These are phyloP conservation scores for Eulithis testata DNA, from an alignment of 2,888 invertebrate species.

Conservation along the genomic window DNA sequence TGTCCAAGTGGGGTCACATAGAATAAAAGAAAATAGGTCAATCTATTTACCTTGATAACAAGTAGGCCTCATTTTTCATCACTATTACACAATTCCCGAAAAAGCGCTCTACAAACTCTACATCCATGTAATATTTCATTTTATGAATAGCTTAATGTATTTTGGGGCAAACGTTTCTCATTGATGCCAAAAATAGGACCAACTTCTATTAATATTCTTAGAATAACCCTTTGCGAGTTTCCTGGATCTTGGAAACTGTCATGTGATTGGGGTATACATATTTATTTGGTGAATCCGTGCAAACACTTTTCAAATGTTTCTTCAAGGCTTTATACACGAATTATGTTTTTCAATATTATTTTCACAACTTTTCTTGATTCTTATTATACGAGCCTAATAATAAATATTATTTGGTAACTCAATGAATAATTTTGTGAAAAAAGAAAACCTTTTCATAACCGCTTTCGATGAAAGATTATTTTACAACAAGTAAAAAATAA, in stretches of 20 bases:
- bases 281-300: no score
- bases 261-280: not conserved
- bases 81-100: not conserved
- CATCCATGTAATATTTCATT: conserved; percentile 2
- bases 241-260: not conserved
- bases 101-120: not conserved
- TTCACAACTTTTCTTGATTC: no score
- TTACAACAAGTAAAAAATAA: no score
- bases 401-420: no score
- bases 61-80: not conserved
- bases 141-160: conserved; percentile 14
- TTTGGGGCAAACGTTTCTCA: not conserved
- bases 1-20: conserved; percentile 1
- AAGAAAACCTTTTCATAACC: no score
- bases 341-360: no score
- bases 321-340: no score
- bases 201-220: conserved; percentile 15
- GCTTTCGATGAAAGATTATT: no score
- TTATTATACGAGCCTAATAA: no score
- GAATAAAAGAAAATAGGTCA: not conserved
- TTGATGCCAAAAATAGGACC: conserved; percentile 19
- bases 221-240: not conserved
- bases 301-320: no score
- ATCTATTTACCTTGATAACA: not conserved
- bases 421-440: no score